Base-by-base conservation (phyloP, 2,888 invertebrate species). In the Tigriopus californicus region DNA sequence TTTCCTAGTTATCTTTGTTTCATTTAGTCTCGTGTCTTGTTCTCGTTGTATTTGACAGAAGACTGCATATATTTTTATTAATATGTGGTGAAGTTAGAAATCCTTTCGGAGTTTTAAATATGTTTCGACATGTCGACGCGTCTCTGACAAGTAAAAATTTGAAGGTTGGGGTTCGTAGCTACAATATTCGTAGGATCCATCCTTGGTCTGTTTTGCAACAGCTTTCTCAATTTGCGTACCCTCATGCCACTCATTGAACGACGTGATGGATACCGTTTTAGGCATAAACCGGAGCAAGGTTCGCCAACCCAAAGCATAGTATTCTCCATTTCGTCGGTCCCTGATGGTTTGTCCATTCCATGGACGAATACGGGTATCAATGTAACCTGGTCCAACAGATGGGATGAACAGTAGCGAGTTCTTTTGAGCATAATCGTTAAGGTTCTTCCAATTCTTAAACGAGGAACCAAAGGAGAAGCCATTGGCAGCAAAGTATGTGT, bases 201-300 rank as follows among this genome's bases (percentile, higher is more conserved):
- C 33, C 8, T 33, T 33, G 33, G 33, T 33, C 33, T 33, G 3
- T 61, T 74, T 75, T 1, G 74, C 68, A 18, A 74, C 68, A 0
- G 79, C 81, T 46, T 80, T 79, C 68, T 83, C 83, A 60, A 83
- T 81, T 70, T 83, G 82, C 11, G 81, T 81, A 5, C 83, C 83
- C 69, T 82, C 81, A 64, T 80, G 79, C 82, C 82, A 83, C 67
- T 82, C 81, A 67, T 83, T 83, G 67, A 81, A 83, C 61, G 81
- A 81, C 46, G 81, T 81, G 60, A 83, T 77, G 11, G 78, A 78
- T 15, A 83, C 71, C 58, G 78, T 74, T 58, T 73, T 71, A 11
- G 78, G 75, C 22, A 74, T 73, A 51, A 76, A 73, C 8, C 74
- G 71, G 12, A 81, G 68, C 1, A 80, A 81, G 41, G 75, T 76